Evolutionary conservation across 2,888 invertebrate genomes (phyloP).

Genomic region (Dynastes tityus): DNA sequence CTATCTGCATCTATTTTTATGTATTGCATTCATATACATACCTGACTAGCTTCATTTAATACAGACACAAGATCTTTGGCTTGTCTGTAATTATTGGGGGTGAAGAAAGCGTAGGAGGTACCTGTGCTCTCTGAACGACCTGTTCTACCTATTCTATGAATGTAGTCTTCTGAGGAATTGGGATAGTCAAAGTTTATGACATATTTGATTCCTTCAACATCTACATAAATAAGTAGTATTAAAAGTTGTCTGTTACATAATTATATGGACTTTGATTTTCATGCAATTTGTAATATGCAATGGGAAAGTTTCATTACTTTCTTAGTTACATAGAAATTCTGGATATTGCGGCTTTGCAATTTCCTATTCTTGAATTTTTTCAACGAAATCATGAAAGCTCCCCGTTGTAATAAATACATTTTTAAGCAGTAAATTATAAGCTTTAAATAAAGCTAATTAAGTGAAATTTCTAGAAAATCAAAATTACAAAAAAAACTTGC

Average conservation of each 20-base stretch:
- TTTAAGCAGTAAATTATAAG: not conserved
- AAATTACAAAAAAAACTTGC: not conserved
- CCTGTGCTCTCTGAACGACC: conserved; percentile 90
- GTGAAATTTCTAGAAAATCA: conserved; percentile 8
- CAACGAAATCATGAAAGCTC: conserved; percentile 15
- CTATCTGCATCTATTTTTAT: no score
- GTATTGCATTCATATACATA: conserved; percentile 63
- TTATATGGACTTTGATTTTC: not conserved
- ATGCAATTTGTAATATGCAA: conserved; percentile 15
- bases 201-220: conserved; percentile 96
- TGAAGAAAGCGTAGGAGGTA: conserved; percentile 96
- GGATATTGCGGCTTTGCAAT: not conserved
- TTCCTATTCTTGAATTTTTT: not conserved
- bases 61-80: conserved; percentile 92
- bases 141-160: conserved; percentile 95
- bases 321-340: not conserved
- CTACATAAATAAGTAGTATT: conserved; percentile 72
- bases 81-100: conserved; percentile 89
- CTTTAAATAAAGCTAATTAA: conserved; percentile 18
- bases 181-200: conserved; percentile 98
- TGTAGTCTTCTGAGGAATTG: conserved; percentile 95
- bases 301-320: conserved; percentile 36
- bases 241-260: conserved; percentile 2
- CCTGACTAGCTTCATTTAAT: conserved; percentile 91
- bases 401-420: conserved; percentile 5